A percentile compares a stretch with the other conserved stretches of the same genome.
Evolutionary conservation across 2,113 vertebrate genomes (phyloP).

Genomic region (Carlito syrichta): DNA sequence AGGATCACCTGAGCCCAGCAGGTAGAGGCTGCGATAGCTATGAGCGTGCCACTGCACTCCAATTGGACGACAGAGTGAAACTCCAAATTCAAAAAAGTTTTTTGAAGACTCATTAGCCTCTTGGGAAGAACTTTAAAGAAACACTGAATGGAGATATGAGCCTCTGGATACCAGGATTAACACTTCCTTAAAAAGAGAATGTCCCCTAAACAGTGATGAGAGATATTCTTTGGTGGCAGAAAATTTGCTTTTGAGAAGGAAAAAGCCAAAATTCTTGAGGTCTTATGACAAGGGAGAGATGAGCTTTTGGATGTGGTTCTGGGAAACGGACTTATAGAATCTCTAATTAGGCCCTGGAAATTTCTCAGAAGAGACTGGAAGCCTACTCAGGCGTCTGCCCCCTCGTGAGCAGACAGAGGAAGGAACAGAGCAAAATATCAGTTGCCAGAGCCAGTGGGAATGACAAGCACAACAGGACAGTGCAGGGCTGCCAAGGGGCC

Average conservation of each 20-base stretch:
- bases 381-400: not conserved
- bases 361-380: not conserved
- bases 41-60: too few species aligned
- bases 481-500: too few species aligned
- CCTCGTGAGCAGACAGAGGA: not conserved
- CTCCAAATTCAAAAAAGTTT: too few species aligned
- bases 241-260: not conserved
- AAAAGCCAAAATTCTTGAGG: not conserved
- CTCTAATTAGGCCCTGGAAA: not conserved
- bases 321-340: not conserved
- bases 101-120: not conserved
- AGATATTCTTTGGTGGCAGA: not conserved
- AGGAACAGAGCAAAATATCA: not conserved
- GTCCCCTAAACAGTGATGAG: not conserved
- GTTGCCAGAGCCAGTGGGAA: not conserved
- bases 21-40: too few species aligned
- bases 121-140: not conserved
- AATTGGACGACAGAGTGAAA: too few species aligned
- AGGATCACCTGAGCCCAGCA: too few species aligned
- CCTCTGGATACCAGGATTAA: not conserved
- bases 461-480: not conserved
- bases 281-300: not conserved
- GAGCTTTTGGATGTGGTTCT: accelerated
- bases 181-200: not conserved
- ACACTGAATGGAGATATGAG: not conserved